Evolutionary conservation across 2,888 invertebrate genomes (phyloP), one percentile per base, ranked within the genome.

Genomic region (Digitonthophagus gazella): DNA sequence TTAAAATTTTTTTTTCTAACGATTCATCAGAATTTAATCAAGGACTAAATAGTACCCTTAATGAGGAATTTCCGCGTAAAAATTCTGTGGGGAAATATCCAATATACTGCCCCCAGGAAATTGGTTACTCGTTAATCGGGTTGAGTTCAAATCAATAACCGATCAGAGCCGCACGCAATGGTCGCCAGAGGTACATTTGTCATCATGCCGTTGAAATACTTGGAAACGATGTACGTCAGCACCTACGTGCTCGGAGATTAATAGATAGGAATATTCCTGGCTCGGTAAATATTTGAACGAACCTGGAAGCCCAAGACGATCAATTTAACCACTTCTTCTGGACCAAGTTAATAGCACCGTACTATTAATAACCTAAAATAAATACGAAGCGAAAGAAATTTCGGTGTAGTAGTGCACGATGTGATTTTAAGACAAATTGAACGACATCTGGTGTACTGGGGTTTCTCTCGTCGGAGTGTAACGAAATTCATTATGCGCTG

Each of bases 201-300:
- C 68, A 68, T 65, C 65, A 68, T 58, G 58, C 65, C 54, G 64
- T 20, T 28, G 65, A 58, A 55, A 65, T 65, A 65, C 65, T 68
- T 65, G 68, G 65, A 61, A 58, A 54, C 68, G 68, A 65, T 68
- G 58, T 58, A 68, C 65, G 68, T 68, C 68, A 61, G 61, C 61
- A 20, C 61, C 19, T 61, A 61, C 20, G 61, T 20, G 61, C 28
- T 11, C 11, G 11, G 28, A 19, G 61, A 61, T 61, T 61, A 61
- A 61, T 61, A 61, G 61, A 61, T 20, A 20, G 16, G 20, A 44
- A 44, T 44, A 44, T 44, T 61, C 61, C 18, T 61, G 20, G 61
- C 18, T 61, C 19, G 18, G 19, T 61, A 61, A 61, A 61, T 61
- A 61, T 61, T 61, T 61, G 61, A 20, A 61, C 61, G 11, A 44